Base-by-base conservation (phyloP, 2,113 vertebrate species). In the Aptenodytes patagonicus region DNA sequence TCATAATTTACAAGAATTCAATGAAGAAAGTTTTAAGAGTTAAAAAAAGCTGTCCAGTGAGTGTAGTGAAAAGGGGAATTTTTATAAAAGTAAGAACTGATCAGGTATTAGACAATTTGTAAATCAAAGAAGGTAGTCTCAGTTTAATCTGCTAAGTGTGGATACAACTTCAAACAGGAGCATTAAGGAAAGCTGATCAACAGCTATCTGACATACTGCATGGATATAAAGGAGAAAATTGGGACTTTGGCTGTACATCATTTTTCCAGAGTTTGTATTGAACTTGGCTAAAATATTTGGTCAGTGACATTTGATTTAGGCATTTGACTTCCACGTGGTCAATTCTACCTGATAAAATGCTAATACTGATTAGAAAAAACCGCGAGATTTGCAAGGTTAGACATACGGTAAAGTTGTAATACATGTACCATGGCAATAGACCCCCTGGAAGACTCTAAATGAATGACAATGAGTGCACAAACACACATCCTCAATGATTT, bases 361-460 rank as follows among this genome's bases (percentile, higher is more conserved):
- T 31, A 32, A 1, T 38, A 14, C 2, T 19, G 49, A 12, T 13
- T 1, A 46, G 72, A 40, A 65, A 65, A 52, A 61, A 1, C 2
- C 24, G 25, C 25, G 13, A 28, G 64, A 19, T 36, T 22, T 24
- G 13, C 22, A 38, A 19, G 26, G 54, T 18, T 11, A 42, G 65
- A 10, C 18, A 7, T 8, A 6, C 0, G 8, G 44, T 6, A 15
- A 58, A 42, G 46, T 0, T 58, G 40, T 10, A 25, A 10, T 5
- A 10, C 9, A 5, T 2, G 28, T 9, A 42, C 47, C 19, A 10
- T 1, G 16, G 57, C 28, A 73, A 57, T 1, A 40, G 65, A 32
- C n/a, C 13, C 34, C 44, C 40, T 0, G 3, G 32, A 65, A 21
- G 42, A 3, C 28, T 17, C 21, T 7, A 32, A 16, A 31, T 4